Evolutionary conservation across 1,140 invertebrate genomes (phyloP).

Genomic region (Tachypleus tridentatus): DNA sequence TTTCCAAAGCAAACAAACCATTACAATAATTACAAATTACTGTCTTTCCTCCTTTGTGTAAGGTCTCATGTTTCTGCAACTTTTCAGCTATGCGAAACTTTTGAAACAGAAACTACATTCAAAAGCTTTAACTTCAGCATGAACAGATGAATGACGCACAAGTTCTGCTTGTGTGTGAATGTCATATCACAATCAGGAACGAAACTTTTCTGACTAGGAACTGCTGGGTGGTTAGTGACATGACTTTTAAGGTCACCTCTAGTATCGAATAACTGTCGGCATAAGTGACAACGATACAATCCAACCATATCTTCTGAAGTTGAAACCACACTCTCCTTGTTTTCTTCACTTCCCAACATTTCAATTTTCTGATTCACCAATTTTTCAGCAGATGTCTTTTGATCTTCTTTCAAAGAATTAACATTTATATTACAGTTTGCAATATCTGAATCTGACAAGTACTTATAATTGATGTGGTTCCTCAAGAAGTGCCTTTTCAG

Average conservation of each 20-base stretch:
- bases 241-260: constrained; percentile 31
- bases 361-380: neutral
- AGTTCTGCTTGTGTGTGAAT: constrained; percentile 31
- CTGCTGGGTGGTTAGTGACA: constrained; percentile 24
- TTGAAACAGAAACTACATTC: constrained; percentile 62
- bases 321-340: neutral
- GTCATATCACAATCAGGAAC: constrained; percentile 30
- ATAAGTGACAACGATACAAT: constrained; percentile 37
- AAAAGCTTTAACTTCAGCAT: constrained; percentile 26
- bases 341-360: no score
- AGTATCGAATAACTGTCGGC: constrained; percentile 31
- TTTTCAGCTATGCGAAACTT: constrained; percentile 54
- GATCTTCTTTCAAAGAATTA: neutral
- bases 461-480: constrained; percentile 42
- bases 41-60: constrained; percentile 25
- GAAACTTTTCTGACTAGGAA: constrained; percentile 20
- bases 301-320: constrained; percentile 21
- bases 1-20: constrained; percentile 19
- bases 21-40: constrained; percentile 23
- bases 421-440: constrained; percentile 31
- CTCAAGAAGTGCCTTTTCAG: constrained; percentile 43
- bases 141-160: constrained; percentile 30
- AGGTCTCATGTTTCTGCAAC: constrained; percentile 46
- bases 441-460: constrained; percentile 36
- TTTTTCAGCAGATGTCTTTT: neutral